Conservation (phyloP, 2,113 vertebrate species). For the Todiramphus chloris region DNA sequence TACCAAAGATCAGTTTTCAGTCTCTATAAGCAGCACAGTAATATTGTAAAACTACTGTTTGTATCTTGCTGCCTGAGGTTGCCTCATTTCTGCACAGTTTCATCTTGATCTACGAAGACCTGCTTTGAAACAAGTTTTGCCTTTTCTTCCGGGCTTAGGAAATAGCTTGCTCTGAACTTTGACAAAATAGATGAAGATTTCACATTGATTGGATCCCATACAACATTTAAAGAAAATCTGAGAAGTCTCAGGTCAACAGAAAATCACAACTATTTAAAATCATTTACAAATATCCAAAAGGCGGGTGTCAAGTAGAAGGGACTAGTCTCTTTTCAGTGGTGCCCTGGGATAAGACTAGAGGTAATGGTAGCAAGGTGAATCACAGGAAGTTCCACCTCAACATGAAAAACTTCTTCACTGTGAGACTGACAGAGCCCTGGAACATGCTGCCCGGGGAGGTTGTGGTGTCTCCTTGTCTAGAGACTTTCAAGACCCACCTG, state of each 20-base stretch:
- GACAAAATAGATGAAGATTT: not conserved
- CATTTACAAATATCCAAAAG: too few species aligned
- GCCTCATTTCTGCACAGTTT: not conserved
- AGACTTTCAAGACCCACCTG: too few species aligned
- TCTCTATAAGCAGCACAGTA: not conserved
- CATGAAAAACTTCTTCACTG: too few species aligned
- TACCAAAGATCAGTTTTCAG: not conserved
- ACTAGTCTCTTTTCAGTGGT: too few species aligned
- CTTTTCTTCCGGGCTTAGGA: not conserved
- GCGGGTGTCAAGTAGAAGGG: too few species aligned
- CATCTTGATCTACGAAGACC: not conserved
- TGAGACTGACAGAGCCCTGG: too few species aligned
- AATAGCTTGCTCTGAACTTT: not conserved
- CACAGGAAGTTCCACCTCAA: too few species aligned
- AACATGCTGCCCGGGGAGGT: too few species aligned
- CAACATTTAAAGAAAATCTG: not conserved
- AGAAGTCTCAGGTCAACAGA: not conserved
- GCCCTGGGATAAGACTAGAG: too few species aligned
- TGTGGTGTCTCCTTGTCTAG: too few species aligned
- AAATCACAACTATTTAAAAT: not conserved
- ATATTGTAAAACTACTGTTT: not conserved
- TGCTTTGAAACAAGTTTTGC: not conserved
- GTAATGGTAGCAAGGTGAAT: too few species aligned
- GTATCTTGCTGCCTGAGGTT: not conserved
- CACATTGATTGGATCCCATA: not conserved